Evolutionary conservation across 1,140 invertebrate genomes (phyloP), one percentile per base, ranked within the genome.

Genomic region (Euwallacea fornicatus): DNA sequence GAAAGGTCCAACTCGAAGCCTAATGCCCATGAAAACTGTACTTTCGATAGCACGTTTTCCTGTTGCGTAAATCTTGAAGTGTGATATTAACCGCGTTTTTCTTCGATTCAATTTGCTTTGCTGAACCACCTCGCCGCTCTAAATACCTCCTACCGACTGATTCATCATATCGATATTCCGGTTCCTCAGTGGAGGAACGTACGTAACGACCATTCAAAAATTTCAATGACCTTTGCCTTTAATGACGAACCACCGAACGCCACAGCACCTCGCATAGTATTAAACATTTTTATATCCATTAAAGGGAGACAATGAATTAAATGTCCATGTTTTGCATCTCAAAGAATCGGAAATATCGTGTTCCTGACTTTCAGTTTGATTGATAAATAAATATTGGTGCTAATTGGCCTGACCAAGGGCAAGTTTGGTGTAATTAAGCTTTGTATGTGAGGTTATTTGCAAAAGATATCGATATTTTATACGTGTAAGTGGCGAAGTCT

Each of bases 351-450:
- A 64, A 64, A 64, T 47, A 44, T 64, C 44, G 59, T 6, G 15
- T 64, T 64, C 46, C 13, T 44, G 43, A 42, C 61, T 64, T 44
- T 64, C 44, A 16, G 16, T 46, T 47, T 64, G 61, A 64, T 64
- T 33, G 42, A 46, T 50, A 56, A 64, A 64, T 64, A 16, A 64
- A 64, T 47, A 50, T 11, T 10, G 9, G 46, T 47, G 47, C 47
- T 64, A 64, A 64, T 64, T 64, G 42, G 42, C 61, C 15, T 15
- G 42, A n/a, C 46, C 41, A 64, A 64, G 61, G 61, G 42, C 61
- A 21, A 47, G 11, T 11, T 42, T 43, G 16, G 42, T 50, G 46
- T 50, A 50, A 50, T 50, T 50, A 50, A 50, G 46, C 46, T 13
- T 33, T 33, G 21, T 33, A 33, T 33, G 21, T 33, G 21, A 33